Base-by-base conservation (phyloP, 2,888 invertebrate species). In the Pyrochroa serraticornis region DNA sequence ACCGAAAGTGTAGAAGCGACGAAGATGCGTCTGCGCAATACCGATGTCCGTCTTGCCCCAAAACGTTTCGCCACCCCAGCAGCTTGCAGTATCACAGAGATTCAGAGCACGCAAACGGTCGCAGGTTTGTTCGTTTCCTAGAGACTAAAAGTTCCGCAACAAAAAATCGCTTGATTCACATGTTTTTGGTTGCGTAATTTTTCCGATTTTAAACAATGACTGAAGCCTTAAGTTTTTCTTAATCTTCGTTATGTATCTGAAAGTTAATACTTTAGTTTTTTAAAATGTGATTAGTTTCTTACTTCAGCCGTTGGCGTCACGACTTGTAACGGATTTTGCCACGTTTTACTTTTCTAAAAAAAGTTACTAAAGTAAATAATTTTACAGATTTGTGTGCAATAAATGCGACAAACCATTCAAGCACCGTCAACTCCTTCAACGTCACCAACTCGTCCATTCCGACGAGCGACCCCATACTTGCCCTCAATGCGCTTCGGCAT, bases 371-470 rank as follows among this genome's bases (percentile, higher is more conserved):
- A n/a, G 1, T 44, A n/a, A 32, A 30, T 14, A 14, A 33, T 55
- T 55, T 49, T 13, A 30, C 37, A 50, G 87, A 57, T 92, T 87
- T 75, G 86, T 88, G 34, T 92, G 92, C 76, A 84, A 83, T 71
- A 87, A 88, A 71, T 93, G 93, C 77, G 84, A 85, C 45, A 91
- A 90, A 76, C 81, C 83, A 53, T 93, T 93, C 80, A 86, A 87
- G 66, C 90, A 90, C 75, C 87, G 87, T 63, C 89, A 89, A 72
- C 79, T 91, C 48, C 79, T 92, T 63, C 85, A 87, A 73, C 82
- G 90, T 63, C 91, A 97, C 83, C 86, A 94, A 82, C 74, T 91
- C 65, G 86, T 93, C 64, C 88, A 97, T 84, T 85, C 89, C 65
- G 83, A 88, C 46, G 83, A 83, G 34, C 80, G 90, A 34, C 87